A percentile compares a stretch with the other conserved stretches of the same genome.
These are phyloP conservation scores for Trachythela sp. DNA, from an alignment of 64 coral and sea anemone species.

Conservation along the genomic window DNA sequence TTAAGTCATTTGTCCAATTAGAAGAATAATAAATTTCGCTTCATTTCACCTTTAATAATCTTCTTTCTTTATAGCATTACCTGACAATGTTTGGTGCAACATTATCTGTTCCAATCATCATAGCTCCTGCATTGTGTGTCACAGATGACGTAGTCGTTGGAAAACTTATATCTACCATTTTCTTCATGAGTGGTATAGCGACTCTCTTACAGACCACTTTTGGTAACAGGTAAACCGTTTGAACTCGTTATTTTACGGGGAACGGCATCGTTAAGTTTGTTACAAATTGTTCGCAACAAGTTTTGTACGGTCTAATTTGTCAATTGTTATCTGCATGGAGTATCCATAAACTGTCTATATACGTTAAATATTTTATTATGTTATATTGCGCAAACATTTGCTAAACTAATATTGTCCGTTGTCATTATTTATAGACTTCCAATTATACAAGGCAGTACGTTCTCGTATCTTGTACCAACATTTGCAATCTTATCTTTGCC, in stretches of 20 bases:
- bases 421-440: background rate
- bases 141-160: slow-evolving; percentile 60
- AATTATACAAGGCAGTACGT: slow-evolving; percentile 41
- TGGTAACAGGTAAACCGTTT: slow-evolving; percentile 89
- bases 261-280: no score
- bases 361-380: no score
- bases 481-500: slow-evolving; percentile 11
- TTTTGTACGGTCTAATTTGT: no score
- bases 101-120: slow-evolving; percentile 67
- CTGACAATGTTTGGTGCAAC: slow-evolving; percentile 94
- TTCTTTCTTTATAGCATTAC: slow-evolving; percentile 67
- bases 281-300: no score
- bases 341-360: no score
- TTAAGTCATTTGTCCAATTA: no score
- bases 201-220: slow-evolving; percentile 72
- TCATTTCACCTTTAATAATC: background rate
- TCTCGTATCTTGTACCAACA: slow-evolving; percentile 30
- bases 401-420: no score
- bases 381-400: no score
- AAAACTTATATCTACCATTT: slow-evolving; percentile 82
- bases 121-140: slow-evolving; percentile 58
- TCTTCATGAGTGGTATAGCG: slow-evolving; percentile 78
- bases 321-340: no score
- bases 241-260: no score
- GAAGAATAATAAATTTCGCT: background rate